Base-by-base conservation (phyloP, 2,113 vertebrate genomes). In the Grammomys dolichurus region DNA sequence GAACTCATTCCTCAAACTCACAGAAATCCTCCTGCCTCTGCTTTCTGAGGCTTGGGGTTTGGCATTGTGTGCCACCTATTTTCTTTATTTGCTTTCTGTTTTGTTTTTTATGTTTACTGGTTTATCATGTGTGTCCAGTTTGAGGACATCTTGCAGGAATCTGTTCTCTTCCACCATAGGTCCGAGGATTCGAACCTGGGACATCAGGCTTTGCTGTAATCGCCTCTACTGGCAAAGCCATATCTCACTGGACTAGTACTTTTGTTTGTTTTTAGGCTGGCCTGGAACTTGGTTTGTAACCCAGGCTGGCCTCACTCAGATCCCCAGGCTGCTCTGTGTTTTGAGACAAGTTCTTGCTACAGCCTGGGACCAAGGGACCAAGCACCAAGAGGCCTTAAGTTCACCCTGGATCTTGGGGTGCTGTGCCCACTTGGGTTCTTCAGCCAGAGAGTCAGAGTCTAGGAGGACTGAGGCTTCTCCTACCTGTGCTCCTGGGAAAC, bases 151-250 rank as follows among this genome's bases (percentile, higher is more conserved):
- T 16, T 60, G 13, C 56, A 46, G 24, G 16, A 1, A 24, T 46
- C 36, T 26, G 78, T 24, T 20, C 33, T 40, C 31, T 54, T 36
- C 80, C 24, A 31, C 60, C 40, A 12, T 22, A 16, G 7, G 8
- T 16, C 60, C 60, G 22, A 10, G 84, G 60, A 33, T 12, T 22
- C 12, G 1, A 86, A 67, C 82, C 46, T 16, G 5, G 26, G 26
- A 11, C 12, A 10, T 33, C 60, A 20, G 60, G 26, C 60, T 86
- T 67, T 1, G 4, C 43, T 0, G 8, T 17, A 48, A 7, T 46
- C 28, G 1, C 40, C 26, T 63, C 16, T 43, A 19, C 60, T 4
- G 0, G 2, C 16, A 11, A 43, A 20, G 40, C 60, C 60, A 2
- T 5, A 33, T 33, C 28, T 20, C 28, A 20, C 40, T 7, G 16